These are phyloP conservation scores for Semicossyphus pulcher DNA, from an alignment of 2,113 vertebrate species.

Conservation along the genomic window DNA sequence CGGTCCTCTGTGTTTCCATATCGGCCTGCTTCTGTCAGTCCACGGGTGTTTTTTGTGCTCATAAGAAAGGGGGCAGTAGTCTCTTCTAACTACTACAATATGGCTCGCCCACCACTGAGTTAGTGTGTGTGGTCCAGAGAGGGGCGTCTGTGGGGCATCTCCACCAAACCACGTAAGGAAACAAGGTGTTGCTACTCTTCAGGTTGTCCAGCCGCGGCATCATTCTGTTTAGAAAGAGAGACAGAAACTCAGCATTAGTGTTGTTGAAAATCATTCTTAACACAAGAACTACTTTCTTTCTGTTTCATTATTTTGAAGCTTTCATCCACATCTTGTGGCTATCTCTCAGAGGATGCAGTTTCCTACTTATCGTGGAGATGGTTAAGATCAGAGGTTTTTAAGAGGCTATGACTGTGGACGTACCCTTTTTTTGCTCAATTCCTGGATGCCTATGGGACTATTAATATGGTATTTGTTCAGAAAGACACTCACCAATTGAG, in stretches of 20 bases:
- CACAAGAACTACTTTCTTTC: not conserved
- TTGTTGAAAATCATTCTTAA: not conserved
- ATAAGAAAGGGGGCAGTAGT: slow-evolving; percentile 55
- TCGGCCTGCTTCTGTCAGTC: slow-evolving; percentile 37
- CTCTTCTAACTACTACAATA: slow-evolving; percentile 57
- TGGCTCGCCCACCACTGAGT: slow-evolving; percentile 58
- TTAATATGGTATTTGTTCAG: too few relatives aligned
- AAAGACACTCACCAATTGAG: too few relatives aligned
- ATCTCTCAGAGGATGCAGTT: not conserved
- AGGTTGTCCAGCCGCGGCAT: slow-evolving; percentile 52
- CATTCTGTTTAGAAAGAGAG: slow-evolving; percentile 56
- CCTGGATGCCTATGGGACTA: too few relatives aligned
- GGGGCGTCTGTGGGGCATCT: slow-evolving; percentile 42
- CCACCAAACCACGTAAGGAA: slow-evolving; percentile 52
- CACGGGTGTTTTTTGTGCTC: slow-evolving; percentile 72
- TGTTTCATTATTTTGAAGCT: not conserved
- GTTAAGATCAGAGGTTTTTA: not conserved
- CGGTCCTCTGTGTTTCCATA: slow-evolving; percentile 23
- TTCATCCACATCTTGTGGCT: not conserved
- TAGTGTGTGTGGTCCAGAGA: slow-evolving; percentile 57
- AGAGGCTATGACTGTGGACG: not conserved
- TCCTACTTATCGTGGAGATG: not conserved
- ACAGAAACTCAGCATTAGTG: not conserved
- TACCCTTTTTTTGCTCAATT: too few relatives aligned
- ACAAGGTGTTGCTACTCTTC: slow-evolving; percentile 72